Conservation (phyloP, 1,140 invertebrate species). For the Sarcophaga bullata region DNA sequence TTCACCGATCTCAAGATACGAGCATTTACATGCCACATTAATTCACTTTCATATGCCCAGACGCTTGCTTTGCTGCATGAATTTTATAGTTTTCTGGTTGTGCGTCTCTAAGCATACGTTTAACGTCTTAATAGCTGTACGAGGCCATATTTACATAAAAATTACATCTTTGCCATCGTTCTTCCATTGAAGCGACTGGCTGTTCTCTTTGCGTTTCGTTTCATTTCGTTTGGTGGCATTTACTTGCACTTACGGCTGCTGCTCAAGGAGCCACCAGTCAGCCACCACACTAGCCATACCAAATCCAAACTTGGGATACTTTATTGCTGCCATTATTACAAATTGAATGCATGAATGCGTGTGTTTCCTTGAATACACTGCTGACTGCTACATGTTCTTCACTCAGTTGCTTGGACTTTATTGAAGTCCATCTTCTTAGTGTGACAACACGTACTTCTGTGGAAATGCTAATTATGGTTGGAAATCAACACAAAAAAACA, state of each 20-base stretch:
- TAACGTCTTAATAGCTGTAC: slow-evolving; percentile 43
- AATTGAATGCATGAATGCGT: background rate
- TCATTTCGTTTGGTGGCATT: background rate
- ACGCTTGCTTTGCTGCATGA: background rate
- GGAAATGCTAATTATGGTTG: slow-evolving; percentile 43
- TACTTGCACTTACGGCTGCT: slow-evolving; percentile 5
- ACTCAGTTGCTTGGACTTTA: background rate
- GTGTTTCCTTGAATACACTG: slow-evolving; percentile 4
- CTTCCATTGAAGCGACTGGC: background rate
- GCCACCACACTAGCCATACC: background rate
- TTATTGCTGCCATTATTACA: background rate
- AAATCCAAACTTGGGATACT: background rate
- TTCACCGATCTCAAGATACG: background rate
- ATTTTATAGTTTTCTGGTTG: slow-evolving; percentile 24
- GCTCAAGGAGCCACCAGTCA: slow-evolving; percentile 18
- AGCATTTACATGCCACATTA: background rate
- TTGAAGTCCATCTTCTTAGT: slow-evolving; percentile 30
- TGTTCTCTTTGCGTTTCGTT: background rate
- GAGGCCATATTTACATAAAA: slow-evolving; percentile 37
- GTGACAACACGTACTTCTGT: slow-evolving; percentile 42
- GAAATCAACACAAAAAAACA: background rate
- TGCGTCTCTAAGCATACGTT: slow-evolving; percentile 41
- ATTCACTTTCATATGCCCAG: background rate
- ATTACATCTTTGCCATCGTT: slow-evolving; percentile 16
- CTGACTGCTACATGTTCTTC: background rate